phyloP scores from a whole-genome alignment of 92 coral and sea anemone species.

The Montipora capitata region DNA sequence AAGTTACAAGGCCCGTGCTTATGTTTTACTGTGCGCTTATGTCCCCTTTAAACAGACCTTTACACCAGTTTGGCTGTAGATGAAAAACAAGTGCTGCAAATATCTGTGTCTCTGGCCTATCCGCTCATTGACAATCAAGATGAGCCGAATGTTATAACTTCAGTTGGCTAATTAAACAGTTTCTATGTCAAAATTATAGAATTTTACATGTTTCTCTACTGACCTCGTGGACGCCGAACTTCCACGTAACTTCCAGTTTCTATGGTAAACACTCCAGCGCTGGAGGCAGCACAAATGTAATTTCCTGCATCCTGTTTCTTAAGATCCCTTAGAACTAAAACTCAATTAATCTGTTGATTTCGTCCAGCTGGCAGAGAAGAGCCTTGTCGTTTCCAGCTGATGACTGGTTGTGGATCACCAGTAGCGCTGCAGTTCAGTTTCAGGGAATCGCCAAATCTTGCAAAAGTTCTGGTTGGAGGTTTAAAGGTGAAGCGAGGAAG shows the following conservation, averaged over 20 bases:
- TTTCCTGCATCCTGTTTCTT: slow-evolving; percentile 27
- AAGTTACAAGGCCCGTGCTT: too few relatives aligned
- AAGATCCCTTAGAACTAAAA: not conserved
- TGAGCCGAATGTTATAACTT: too few relatives aligned
- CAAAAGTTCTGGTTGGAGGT: slow-evolving; percentile 30
- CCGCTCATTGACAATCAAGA: too few relatives aligned
- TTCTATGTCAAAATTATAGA: too few relatives aligned
- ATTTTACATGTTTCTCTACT: too few relatives aligned
- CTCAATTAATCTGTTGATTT: not conserved
- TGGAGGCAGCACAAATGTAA: slow-evolving; percentile 52
- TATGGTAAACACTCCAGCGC: slow-evolving; percentile 23
- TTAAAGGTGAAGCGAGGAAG: slow-evolving; percentile 52
- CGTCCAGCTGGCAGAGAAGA: slow-evolving; percentile 38
- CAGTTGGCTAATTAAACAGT: too few relatives aligned
- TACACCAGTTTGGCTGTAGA: too few relatives aligned
- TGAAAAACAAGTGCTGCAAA: too few relatives aligned
- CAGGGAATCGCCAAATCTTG: not conserved
- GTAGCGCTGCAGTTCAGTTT: slow-evolving; percentile 61
- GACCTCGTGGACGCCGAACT: too few relatives aligned
- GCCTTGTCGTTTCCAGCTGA: slow-evolving; percentile 57
- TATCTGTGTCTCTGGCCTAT: too few relatives aligned
- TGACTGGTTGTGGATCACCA: slow-evolving; percentile 49
- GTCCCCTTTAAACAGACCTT: too few relatives aligned
- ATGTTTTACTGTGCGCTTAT: too few relatives aligned
- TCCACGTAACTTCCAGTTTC: not conserved